Evolutionary conservation across 1,140 invertebrate species (phyloP).

Genomic region (Papilio polytes): DNA sequence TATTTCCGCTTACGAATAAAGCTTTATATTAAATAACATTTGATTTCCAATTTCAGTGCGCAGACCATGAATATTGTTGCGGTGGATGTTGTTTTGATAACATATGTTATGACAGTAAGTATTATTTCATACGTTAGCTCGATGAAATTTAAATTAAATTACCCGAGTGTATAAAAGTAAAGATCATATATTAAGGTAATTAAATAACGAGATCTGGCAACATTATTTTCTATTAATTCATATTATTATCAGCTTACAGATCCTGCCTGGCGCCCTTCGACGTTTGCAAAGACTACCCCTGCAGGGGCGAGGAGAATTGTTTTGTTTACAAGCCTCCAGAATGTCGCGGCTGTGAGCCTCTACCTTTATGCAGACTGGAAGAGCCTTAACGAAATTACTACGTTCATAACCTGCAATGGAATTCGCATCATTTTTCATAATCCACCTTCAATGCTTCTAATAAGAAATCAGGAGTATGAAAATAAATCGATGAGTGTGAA

Average conservation of each 20-base stretch:
- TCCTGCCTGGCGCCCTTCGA: conserved; percentile 15
- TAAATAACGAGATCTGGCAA: no score
- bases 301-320: conserved; percentile 26
- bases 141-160: no score
- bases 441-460: not conserved
- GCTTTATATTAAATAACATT: no score
- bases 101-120: conserved; percentile 69
- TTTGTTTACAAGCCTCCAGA: conserved; percentile 14
- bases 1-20: no score
- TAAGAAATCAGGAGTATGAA: not conserved
- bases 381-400: not conserved
- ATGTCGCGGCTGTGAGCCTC: conserved; percentile 24
- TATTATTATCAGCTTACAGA: conserved; percentile 14
- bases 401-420: not conserved
- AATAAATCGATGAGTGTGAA: not conserved
- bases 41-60: conserved; percentile 55
- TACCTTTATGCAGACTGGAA: conserved; percentile 24
- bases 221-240: no score
- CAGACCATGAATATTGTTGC: conserved; percentile 66
- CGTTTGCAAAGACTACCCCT: conserved; percentile 20
- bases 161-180: no score
- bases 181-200: no score
- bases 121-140: not conserved
- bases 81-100: conserved; percentile 71
- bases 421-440: not conserved